Evolutionary conservation across 2,797 vertebrate species (phyloP).

Genomic region (Cossypha polioptera): DNA sequence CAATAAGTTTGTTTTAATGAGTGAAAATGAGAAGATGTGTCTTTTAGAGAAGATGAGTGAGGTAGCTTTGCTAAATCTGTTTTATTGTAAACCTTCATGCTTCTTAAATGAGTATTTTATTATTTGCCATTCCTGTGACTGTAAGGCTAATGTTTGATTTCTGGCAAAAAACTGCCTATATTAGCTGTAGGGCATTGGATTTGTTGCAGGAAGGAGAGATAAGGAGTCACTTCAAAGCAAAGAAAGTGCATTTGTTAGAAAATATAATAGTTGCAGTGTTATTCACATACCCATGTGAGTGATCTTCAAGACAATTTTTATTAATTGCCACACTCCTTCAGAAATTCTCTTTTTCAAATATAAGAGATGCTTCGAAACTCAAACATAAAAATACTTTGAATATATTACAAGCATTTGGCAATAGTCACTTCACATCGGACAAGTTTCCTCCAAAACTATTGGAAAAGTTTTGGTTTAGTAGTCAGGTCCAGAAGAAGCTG

Average conservation of each 20-base stretch:
- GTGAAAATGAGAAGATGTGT: not conserved
- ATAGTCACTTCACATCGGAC: not conserved
- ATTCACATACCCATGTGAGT: not conserved
- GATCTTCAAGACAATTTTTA: not conserved
- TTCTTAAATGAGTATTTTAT: not conserved
- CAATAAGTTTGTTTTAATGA: not conserved
- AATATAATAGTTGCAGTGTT: not conserved
- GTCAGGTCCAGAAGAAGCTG: not conserved
- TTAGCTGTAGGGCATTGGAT: not conserved
- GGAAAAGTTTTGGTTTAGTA: not conserved
- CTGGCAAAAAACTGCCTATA: not conserved
- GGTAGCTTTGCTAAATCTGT: not conserved
- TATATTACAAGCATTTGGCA: not conserved
- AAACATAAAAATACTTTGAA: not conserved
- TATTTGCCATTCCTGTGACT: not conserved
- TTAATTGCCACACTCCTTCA: not conserved
- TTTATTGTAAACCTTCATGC: not conserved
- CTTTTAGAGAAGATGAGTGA: not conserved
- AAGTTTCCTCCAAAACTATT: not conserved
- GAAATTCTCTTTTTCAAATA: not conserved
- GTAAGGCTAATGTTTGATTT: not conserved
- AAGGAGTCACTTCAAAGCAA: not conserved
- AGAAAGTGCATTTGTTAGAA: not conserved
- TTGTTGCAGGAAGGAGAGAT: not conserved
- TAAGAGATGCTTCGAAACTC: not conserved